A percentile compares a stretch with the other conserved stretches of the same genome.
phyloP scores from a whole-genome alignment of 2,797 vertebrate genomes.

The Pampus argenteus region DNA sequence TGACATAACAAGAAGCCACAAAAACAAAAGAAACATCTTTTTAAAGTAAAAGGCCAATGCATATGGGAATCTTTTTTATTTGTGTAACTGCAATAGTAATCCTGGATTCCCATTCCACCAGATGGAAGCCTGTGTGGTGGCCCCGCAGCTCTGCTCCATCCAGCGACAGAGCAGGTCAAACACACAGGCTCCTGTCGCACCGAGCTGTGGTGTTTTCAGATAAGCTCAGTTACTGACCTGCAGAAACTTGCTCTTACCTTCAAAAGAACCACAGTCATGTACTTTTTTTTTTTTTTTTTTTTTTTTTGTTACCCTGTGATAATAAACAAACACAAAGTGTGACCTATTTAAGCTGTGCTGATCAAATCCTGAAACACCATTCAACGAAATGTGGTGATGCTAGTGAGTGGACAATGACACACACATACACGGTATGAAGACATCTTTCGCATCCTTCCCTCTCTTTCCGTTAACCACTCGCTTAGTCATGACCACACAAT shows the following conservation, averaged over 20 bases:
- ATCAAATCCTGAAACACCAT: conserved; percentile 61
- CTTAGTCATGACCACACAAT: conserved; percentile 29
- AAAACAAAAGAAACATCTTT: conserved; percentile 79
- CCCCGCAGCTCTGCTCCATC: conserved; percentile 68
- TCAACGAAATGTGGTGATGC: conserved; percentile 51
- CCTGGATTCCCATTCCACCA: conserved; percentile 73
- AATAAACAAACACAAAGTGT: conserved; percentile 65
- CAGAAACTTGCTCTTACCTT: conserved; percentile 81
- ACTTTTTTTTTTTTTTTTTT: conserved; percentile 33
- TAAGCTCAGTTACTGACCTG: conserved; percentile 85
- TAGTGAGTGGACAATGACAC: conserved; percentile 57
- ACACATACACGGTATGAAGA: too few relatives aligned
- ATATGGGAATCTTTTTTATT: conserved; percentile 80
- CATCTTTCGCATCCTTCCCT: conserved; percentile 50
- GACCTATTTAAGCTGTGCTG: conserved; percentile 65
- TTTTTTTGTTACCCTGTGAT: conserved; percentile 78
- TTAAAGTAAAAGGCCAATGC: conserved; percentile 81
- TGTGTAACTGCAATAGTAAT: conserved; percentile 66
- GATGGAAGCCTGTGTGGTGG: conserved; percentile 70
- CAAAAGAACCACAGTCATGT: conserved; percentile 64
- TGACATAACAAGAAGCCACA: conserved; percentile 83
- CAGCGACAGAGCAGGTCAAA: conserved; percentile 64
- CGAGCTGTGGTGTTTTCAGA: conserved; percentile 72
- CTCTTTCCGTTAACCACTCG: conserved; percentile 17
- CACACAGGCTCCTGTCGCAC: conserved; percentile 73